These are phyloP conservation scores for Sicus ferrugineus DNA, from an alignment of 2,888 invertebrate genomes.

Conservation along the genomic window DNA sequence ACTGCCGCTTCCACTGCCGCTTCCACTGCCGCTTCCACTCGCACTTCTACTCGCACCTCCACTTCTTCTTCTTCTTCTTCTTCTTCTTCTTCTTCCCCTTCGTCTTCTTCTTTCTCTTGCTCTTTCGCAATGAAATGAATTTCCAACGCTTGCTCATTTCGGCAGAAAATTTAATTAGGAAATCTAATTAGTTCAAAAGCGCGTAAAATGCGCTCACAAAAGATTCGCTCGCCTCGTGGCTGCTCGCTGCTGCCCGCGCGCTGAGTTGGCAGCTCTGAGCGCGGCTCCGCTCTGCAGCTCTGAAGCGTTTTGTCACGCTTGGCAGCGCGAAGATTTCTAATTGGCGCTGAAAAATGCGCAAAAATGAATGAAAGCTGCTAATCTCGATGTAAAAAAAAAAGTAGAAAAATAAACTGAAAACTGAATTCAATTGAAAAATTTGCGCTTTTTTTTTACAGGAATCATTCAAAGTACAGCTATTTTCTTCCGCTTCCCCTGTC, in stretches of 20 bases:
- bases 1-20: not conserved
- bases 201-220: conserved; percentile 55
- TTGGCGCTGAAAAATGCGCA: conserved; percentile 26
- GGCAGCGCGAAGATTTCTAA: conserved; percentile 23
- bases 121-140: conserved; percentile 6
- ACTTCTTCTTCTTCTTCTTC: conserved; percentile 11
- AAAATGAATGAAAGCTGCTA: conserved; percentile 18
- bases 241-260: not conserved
- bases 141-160: conserved; percentile 51
- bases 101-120: conserved; percentile 30
- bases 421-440: too few relatives aligned
- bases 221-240: not conserved
- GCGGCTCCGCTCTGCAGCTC: not conserved
- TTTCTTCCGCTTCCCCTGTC: too few relatives aligned
- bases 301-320: conserved; percentile 19
- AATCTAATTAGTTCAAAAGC: conserved; percentile 65
- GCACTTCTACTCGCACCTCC: too few relatives aligned
- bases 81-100: conserved; percentile 26
- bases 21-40: too few relatives aligned
- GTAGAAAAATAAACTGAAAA: not conserved
- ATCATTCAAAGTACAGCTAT: too few relatives aligned
- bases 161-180: conserved; percentile 64
- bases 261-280: not conserved
- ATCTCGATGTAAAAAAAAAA: not conserved
- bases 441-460: too few relatives aligned